Base-by-base conservation (phyloP, 2,888 invertebrate genomes). In the Belgica antarctica region DNA sequence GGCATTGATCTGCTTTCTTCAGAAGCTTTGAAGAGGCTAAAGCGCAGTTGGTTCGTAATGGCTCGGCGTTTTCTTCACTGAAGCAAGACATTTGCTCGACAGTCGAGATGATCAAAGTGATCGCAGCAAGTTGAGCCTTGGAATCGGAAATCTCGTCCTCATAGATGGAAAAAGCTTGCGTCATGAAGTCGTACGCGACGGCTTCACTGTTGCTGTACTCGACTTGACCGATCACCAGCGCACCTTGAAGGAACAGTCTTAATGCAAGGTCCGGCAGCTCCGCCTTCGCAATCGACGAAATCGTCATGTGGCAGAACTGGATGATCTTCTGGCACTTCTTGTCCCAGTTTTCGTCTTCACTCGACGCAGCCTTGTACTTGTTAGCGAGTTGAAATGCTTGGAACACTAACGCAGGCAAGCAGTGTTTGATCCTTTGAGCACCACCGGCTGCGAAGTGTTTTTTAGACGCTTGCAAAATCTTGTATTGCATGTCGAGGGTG, bases 71-170 rank as follows among this genome's bases (percentile, higher is more conserved):
- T 78, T 99, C 99, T 72, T 95, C 95, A 4, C 92, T 88, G 75
- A 98, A 96, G 75, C 96, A 97, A 72, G 89, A 87, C 82, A 96
- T 93, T 78, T 94, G 92, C 78, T 98, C 96, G 73, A 98, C 89
- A 0, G 97, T 96, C 47, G 94, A 96, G 71, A 96, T 94, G 70
- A 99, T 94, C 31, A 98, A 83, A 0, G 95, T 95, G 70, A 99
- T 95, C 46, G 97, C 96, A 0, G 96, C 94, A 72, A 98, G 80
- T 78, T 99, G 98, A 1, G 96, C 94, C 78, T 96, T 96, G 71
- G 95, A 95, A 79, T 98, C 98, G 1, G 94, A 94, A 75, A 99
- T 94, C 81, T 98, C 98, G 79, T 99, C 99, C 79, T 99, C 98
- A 78, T 98, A 99, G 70, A 99, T 80, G 0, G 96, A 94, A 81